Percentiles rank a stretch among this genome's conserved stretches.
These are phyloP conservation scores for Mustelus asterias DNA, from an alignment of 2,113 vertebrate species.

Conservation along the genomic window DNA sequence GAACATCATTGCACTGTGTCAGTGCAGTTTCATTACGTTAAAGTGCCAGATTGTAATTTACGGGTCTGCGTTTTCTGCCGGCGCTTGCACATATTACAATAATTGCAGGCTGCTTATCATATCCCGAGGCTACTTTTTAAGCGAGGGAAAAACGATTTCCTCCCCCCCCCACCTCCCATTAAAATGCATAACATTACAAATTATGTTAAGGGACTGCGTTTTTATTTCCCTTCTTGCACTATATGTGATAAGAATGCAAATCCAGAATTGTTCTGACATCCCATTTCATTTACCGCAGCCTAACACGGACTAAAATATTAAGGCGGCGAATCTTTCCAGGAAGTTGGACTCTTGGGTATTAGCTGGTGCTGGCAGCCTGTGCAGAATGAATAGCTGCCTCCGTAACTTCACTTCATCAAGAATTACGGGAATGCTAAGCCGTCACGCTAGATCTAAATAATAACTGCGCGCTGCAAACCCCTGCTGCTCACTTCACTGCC, in stretches of 20 bases:
- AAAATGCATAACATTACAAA: conserved; percentile 33
- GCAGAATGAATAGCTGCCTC: not conserved
- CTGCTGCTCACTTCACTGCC: not conserved
- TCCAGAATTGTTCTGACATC: conserved; percentile 23
- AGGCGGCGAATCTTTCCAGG: not conserved
- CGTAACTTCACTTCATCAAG: conserved; percentile 15
- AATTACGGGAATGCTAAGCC: conserved; percentile 3
- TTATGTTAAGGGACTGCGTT: conserved; percentile 17
- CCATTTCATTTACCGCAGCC: conserved; percentile 18
- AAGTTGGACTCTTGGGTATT: conserved; percentile 19
- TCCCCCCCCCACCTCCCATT: not conserved
- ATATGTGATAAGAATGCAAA: conserved; percentile 31
- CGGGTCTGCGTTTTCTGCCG: not conserved
- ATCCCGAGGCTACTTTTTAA: conserved; percentile 23
- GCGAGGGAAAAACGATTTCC: not conserved
- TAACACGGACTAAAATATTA: conserved; percentile 24
- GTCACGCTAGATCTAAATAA: conserved; percentile 20
- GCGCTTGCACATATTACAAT: conserved; percentile 27
- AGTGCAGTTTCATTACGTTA: conserved; percentile 26
- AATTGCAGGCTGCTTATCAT: conserved; percentile 32
- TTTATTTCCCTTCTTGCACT: not conserved
- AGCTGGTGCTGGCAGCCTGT: conserved; percentile 3
- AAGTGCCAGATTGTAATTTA: conserved; percentile 36
- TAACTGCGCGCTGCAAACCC: not conserved
- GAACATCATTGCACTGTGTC: conserved; percentile 32